Conservation (phyloP, 37 sponge, comb jelly and placozoan genomes). For the Aplysina aerophoba region DNA sequence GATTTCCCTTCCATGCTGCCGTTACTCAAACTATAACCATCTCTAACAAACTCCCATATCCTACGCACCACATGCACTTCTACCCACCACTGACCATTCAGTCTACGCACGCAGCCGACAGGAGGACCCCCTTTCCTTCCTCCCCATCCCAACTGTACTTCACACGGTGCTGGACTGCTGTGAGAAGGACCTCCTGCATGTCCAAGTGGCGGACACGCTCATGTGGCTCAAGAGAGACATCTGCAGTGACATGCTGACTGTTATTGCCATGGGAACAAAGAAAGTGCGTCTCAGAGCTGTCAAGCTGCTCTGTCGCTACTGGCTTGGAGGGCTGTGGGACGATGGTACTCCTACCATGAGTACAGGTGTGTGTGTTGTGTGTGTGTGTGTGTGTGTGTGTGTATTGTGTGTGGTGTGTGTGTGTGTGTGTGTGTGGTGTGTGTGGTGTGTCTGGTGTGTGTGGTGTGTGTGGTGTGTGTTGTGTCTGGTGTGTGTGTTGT, state of each 20-base stretch:
- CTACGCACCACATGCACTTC: no score
- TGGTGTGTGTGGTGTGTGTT: no score
- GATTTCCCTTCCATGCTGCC: no score
- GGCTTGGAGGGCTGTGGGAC: slow-evolving; percentile 56
- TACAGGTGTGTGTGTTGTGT: slow-evolving; percentile 33
- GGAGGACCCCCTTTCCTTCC: neutral
- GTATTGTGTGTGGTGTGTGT: no score
- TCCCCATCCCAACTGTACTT: slow-evolving; percentile 40
- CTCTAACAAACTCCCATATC: no score
- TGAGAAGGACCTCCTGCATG: slow-evolving; percentile 28
- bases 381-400: no score
- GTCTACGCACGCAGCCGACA: neutral
- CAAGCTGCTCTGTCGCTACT: slow-evolving; percentile 63
- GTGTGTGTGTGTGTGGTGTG: no score
- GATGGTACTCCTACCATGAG: neutral
- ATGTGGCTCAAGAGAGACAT: slow-evolving; percentile 75
- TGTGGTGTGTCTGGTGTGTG: no score
- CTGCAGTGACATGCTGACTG: slow-evolving; percentile 58
- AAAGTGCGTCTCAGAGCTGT: slow-evolving; percentile 48
- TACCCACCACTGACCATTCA: neutral
- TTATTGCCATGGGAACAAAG: slow-evolving; percentile 53
- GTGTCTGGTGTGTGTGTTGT: no score
- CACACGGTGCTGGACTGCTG: slow-evolving; percentile 59
- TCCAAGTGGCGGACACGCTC: slow-evolving; percentile 49
- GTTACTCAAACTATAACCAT: no score